Conservation (phyloP, 2,113 vertebrate species). For the Butorides virescens region DNA sequence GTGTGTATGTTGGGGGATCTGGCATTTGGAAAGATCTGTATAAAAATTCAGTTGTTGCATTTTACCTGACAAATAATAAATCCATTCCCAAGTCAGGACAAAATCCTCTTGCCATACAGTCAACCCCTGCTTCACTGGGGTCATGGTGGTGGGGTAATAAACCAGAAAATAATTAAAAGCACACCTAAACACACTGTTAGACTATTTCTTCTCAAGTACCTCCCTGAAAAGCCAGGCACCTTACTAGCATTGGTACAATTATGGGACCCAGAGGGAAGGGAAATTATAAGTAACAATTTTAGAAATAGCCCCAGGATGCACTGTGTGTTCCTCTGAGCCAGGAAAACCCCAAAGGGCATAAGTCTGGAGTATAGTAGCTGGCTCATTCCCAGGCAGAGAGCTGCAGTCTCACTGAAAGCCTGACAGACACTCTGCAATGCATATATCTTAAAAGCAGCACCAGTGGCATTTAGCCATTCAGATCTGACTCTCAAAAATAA, state of each 20-base stretch:
- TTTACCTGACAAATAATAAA: not conserved
- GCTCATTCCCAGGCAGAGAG: not conserved
- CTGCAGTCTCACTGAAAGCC: not conserved
- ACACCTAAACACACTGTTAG: not conserved
- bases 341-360: not conserved
- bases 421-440: not conserved
- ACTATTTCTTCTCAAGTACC: not conserved
- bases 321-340: not conserved
- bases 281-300: constrained; percentile 28
- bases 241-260: constrained; percentile 3
- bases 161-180: not conserved
- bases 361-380: not conserved
- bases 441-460: not conserved
- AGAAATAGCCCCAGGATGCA: not conserved
- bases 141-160: not conserved
- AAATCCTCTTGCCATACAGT: not conserved
- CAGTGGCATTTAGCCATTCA: not conserved
- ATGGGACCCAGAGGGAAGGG: not conserved
- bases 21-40: not conserved
- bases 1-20: not conserved
- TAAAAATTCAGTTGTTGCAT: not conserved
- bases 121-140: not conserved
- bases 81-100: not conserved
- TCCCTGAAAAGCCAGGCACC: not conserved
- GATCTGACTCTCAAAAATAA: not conserved